Evolutionary conservation across 2,797 vertebrate genomes (phyloP), one percentile per base, ranked within the genome.

Genomic region (Limosa lapponica): DNA sequence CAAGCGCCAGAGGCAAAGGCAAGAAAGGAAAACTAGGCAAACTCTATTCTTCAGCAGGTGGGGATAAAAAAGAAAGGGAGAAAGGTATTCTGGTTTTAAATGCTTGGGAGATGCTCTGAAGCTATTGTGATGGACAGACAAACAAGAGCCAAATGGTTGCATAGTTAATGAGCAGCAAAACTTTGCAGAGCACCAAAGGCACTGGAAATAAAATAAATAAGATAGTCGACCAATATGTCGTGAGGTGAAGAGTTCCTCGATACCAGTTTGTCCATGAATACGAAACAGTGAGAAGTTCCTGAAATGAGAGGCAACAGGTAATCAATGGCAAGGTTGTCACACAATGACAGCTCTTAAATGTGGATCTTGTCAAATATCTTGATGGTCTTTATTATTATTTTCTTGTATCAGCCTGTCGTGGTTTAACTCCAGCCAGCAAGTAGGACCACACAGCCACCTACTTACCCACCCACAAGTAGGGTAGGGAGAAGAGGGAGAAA

Each of bases 1-100:
- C 25, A 93, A 93, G 52, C 87, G 87, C 80, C 69, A 79, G 58
- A 91, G 83, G 70, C 92, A 96, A 95, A 95, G 54, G 59, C 61
- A 87, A 79, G 61, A 74, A 92, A 86, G 19, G 15, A 86, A 78
- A 85, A 61, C 48, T 34, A 82, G 62, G 57, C 43, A 82, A 82
- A 71, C 19, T 79, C 54, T 74, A 13, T 74, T 62, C 30, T 73
- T 82, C 66, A 80, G 57, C 49, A 89, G 67, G 36, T 4, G 2
- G 22, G 44, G 32, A 84, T 71, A 34, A 86, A 91, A 91, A 91
- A 36, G 44, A 75, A 32, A 61, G 36, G 28, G n/a, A 83, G 19
- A 67, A 8, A 48, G 46, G 4, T 89, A 70, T 89, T 90, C 62
- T 87, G 17, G 4, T 48, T 93, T 82, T 44, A 94, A 88, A 72